Conservation (phyloP, 2,113 vertebrate species). For the Mystacornis crossleyi region DNA sequence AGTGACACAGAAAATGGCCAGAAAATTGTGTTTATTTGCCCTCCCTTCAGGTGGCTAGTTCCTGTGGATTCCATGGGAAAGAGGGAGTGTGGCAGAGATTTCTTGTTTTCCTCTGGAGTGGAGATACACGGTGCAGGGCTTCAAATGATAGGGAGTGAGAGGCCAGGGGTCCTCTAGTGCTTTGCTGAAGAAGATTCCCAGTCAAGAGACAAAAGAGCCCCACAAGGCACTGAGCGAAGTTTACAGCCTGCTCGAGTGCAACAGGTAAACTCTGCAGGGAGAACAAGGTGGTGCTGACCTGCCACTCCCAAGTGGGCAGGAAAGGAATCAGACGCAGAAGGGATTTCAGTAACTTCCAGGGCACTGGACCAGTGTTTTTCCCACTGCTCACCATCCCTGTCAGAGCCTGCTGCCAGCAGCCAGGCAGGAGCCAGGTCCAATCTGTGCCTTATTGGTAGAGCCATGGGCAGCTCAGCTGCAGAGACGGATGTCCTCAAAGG, state of each 20-base stretch:
- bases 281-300: background rate
- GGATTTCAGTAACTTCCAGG: background rate
- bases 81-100: background rate
- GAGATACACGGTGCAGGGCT: background rate
- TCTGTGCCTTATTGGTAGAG: background rate
- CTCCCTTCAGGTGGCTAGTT: background rate
- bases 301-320: background rate
- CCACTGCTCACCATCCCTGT: background rate
- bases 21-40: background rate
- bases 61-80: background rate
- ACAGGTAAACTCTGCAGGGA: background rate
- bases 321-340: background rate
- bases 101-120: background rate
- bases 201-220: background rate
- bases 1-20: background rate
- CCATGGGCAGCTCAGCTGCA: background rate
- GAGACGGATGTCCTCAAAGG: background rate
- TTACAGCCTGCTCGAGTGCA: background rate
- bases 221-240: background rate
- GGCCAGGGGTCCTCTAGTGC: background rate
- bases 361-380: background rate
- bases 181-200: background rate
- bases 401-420: background rate
- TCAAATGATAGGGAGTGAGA: fast-evolving
- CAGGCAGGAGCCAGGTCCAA: background rate